Evolutionary conservation across 30 jellyfish, hydroid and myxozoan genomes (phyloP).

Genomic region (Clytia hemisphaerica): DNA sequence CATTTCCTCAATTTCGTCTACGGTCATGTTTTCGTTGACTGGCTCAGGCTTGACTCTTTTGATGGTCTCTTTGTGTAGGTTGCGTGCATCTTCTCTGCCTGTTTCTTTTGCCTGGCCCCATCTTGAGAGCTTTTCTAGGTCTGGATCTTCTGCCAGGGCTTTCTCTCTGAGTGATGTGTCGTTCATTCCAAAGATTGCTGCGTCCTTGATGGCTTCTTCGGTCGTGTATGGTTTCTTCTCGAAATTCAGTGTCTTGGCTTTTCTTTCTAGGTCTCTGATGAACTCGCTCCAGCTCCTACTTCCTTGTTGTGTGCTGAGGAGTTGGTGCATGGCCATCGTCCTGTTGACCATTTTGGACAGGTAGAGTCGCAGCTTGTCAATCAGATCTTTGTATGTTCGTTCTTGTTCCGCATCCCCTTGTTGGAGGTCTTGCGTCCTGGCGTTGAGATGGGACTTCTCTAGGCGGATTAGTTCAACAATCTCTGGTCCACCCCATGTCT

Average conservation of each 20-base stretch:
- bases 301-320: conserved; percentile 21
- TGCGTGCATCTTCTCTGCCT: conserved; percentile 24
- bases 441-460: conserved; percentile 20
- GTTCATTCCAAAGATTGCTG: conserved; percentile 18
- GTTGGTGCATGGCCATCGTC: conserved; percentile 36
- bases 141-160: conserved; percentile 20
- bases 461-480: conserved; percentile 25
- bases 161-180: background rate
- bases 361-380: conserved; percentile 5
- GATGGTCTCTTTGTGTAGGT: conserved; percentile 3
- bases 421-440: background rate
- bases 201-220: conserved; percentile 22
- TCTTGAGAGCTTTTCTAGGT: conserved; percentile 24
- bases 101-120: conserved; percentile 19
- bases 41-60: conserved; percentile 13
- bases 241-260: conserved; percentile 18
- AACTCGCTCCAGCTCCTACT: conserved; percentile 10
- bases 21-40: background rate
- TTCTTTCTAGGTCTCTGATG: conserved; percentile 15
- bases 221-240: conserved; percentile 16
- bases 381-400: background rate
- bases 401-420: background rate
- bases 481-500: conserved; percentile 25
- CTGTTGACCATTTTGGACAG: conserved; percentile 22
- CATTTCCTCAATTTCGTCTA: conserved; percentile 2